phyloP scores from a whole-genome alignment of 1,140 invertebrate species.

The Atta colombica region DNA sequence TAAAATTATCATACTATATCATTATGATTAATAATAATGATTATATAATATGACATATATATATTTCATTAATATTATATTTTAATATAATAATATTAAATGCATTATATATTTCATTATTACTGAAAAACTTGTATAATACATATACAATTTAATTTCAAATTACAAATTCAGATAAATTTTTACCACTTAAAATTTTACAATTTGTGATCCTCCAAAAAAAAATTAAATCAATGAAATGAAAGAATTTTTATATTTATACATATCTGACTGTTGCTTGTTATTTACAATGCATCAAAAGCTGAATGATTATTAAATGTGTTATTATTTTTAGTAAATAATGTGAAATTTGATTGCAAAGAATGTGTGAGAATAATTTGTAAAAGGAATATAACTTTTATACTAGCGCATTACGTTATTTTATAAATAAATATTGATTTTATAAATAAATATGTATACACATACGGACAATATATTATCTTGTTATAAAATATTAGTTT shows the following conservation, averaged over 20 bases:
- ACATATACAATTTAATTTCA: not conserved
- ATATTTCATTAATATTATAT: not conserved
- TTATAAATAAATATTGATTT: slow-evolving; percentile 26
- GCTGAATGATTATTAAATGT: not conserved
- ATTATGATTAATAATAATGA: not conserved
- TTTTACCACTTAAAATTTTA: not conserved
- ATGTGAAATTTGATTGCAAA: not conserved
- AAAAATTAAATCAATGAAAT: not conserved
- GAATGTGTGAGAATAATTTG: not conserved
- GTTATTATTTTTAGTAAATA: slow-evolving; percentile 18
- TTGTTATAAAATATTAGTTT: slow-evolving; percentile 49
- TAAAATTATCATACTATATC: not conserved
- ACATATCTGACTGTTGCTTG: not conserved
- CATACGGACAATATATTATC: not conserved
- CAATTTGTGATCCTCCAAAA: slow-evolving; percentile 14
- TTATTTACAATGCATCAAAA: slow-evolving; percentile 5
- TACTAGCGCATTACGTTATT: not conserved
- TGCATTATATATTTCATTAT: slow-evolving; percentile 13
- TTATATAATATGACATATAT: not conserved
- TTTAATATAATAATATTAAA: slow-evolving; percentile 28
- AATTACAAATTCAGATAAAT: not conserved
- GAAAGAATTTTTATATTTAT: slow-evolving; percentile 23
- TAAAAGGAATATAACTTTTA: not conserved
- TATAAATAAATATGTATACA: not conserved
- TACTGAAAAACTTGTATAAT: not conserved